Evolutionary conservation across 2,888 invertebrate species (phyloP), one percentile per base, ranked within the genome.

Genomic region (Therioaphis trifolii): DNA sequence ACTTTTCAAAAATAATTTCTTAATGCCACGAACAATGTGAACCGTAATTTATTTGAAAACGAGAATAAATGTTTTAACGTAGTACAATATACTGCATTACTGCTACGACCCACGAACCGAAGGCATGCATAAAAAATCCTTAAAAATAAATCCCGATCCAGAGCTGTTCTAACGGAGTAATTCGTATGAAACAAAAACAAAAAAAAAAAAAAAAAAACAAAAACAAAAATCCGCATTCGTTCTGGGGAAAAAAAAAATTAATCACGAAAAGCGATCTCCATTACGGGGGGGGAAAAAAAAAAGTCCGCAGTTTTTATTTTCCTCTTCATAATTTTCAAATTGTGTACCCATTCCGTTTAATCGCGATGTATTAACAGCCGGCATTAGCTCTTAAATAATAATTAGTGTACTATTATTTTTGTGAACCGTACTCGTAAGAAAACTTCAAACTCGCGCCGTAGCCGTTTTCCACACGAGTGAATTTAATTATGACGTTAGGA

Each of bases 11-110:
- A 58, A 43, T 75, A 1, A 24, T 58, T 58, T 40, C 18, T 58
- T 18, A 40, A 24, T 27, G 58, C 15, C 40, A 40, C 24, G 43
- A 75, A 61, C 43, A 61, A 55, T 55, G 24, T 18, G 58, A 58
- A 75, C n/a, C n/a, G n/a, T 63, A 46, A 46, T 63, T 76, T 76
- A 76, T 76, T 46, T 4, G n/a, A 76, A 63, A 63, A 63, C 14
- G 27, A 46, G 46, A 63, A 76, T 46, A 46, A 61, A 63, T 46
- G 61, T 46, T 61, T 76, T 29, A n/a, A 29, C 46, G 40, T 46
- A n/a, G 2, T n/a, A n/a, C n/a, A n/a, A n/a, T 35, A 29, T 2
- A 15, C 43, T 18, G 29, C 15, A 49, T 27, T 24, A 46, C n/a
- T 1, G 12, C 9, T 11, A 15, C 4, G 11, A 24, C 18, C 14